A percentile compares a stretch with the other conserved stretches of the same genome.
These are phyloP conservation scores for Tetramorium parvispinum DNA, from an alignment of 1,140 invertebrate species.

Conservation along the genomic window DNA sequence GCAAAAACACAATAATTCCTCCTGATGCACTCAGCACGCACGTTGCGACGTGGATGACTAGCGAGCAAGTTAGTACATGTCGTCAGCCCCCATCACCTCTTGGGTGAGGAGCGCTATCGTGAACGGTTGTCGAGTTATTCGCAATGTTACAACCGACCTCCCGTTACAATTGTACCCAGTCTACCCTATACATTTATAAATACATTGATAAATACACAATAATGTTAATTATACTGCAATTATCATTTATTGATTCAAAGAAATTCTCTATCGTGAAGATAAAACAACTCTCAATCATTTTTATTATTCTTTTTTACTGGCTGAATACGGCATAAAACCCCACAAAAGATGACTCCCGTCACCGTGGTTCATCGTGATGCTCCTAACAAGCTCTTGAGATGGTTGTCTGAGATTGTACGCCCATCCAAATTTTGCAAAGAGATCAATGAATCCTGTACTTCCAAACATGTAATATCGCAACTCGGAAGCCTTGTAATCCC, in stretches of 20 bases:
- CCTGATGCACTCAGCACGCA: not conserved
- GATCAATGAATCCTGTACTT: conserved; percentile 89
- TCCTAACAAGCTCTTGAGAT: conserved; percentile 86
- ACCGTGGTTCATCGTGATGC: conserved; percentile 86
- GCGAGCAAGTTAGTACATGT: not conserved
- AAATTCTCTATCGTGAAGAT: not conserved
- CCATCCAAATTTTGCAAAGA: conserved; percentile 90
- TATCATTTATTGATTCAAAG: not conserved
- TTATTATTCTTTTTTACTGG: not conserved
- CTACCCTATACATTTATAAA: too few relatives aligned
- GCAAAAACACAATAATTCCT: not conserved
- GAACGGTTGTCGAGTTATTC: not conserved
- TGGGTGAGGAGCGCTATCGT: not conserved
- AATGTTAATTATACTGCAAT: not conserved
- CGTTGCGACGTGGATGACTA: not conserved
- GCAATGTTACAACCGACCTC: not conserved
- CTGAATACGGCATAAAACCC: not conserved
- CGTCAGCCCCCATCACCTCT: not conserved
- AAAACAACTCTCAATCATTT: not conserved
- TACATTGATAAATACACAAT: not conserved
- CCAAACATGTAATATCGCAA: conserved; percentile 84
- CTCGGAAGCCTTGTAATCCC: conserved; percentile 92
- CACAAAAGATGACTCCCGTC: conserved; percentile 69
- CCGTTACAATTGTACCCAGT: not conserved
- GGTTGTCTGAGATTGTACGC: conserved; percentile 92